Base-by-base conservation (phyloP, 2,113 vertebrate genomes). In the Nematolebias whitei region DNA sequence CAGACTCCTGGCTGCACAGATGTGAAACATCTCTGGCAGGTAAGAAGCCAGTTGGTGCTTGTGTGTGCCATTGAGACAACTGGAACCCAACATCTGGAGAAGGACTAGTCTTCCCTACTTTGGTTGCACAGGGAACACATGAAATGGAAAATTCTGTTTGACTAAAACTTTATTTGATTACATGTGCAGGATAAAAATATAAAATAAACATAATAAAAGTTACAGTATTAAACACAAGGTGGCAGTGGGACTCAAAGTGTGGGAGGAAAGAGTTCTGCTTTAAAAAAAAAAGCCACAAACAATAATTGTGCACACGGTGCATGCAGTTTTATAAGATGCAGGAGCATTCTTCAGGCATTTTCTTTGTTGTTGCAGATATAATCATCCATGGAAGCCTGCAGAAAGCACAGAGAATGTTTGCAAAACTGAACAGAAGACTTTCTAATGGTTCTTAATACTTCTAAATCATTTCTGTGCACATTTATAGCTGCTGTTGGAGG, bases 351-450 rank as follows among this genome's bases (percentile, higher is more conserved):
- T 53, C 13, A 68, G 13, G 15, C 19, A 24, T 91, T 92, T 65
- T 92, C 88, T n/a, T n/a, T n/a, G 38, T 56, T 32, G 45, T 53
- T 83, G 26, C 56, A 50, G 50, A 91, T n/a, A 84, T 88, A 94
- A 29, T 90, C 85, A 12, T 90, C 87, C 83, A 93, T 89, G 40
- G 89, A 90, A 18, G 89, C 88, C 93, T 94, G 84, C 10, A 69
- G 75, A 6, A 47, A 47, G 13, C 82, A 8, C 63, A 2, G 7
- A 29, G 7, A 29, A 7, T 4, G 1, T 56, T 24, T 6, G 45
- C 2, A 22, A 20, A 5, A 61, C 0, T 29, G 1, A n/a, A 57
- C n/a, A 49, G 20, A 12, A 49, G 1, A 3, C 3, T 10, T 20
- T 3, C 11, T 13, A 39, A 13, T 4, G 26, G 26, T 29, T 29